Evolutionary conservation across 2,797 vertebrate genomes (phyloP), one percentile per base, ranked within the genome.

Genomic region (Takifugu rubripes): DNA sequence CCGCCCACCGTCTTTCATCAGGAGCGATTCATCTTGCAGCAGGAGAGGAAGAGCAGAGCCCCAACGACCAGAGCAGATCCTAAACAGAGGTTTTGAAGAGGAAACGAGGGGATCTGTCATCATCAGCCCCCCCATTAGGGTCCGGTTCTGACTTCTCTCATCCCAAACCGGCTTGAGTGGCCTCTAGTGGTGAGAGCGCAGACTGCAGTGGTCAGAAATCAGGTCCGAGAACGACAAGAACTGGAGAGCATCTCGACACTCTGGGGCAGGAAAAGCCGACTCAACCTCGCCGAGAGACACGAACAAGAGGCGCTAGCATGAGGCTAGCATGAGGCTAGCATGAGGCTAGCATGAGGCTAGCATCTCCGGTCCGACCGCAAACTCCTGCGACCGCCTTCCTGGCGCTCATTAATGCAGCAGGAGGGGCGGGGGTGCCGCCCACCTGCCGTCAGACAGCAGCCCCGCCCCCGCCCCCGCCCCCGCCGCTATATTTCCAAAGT

Each of bases 21-120:
- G 76, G 64, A 72, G 76, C 79, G 85, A 88, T 89, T 89, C 77
- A 87, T 90, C 86, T 88, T 85, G 74, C 61, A 73, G 75, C 58
- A 72, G 68, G 72, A 81, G 67, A 70, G 78, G 64, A 33, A 72
- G 59, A 33, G 47, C 14, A 17, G 64, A 72, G 56, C 70, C 46
- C 49, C 54, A 50, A 54, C 79, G 59, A 69, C 54, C 52, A 55
- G 54, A 17, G 43, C 59, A 54, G 36, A 75, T 66, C 76, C 73
- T 70, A 79, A 81, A 71, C 64, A 31, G 33, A 33, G 33, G 9
- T 33, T 33, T 77, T 68, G 75, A 85, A 70, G 25, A 27, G 55
- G 58, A 53, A 79, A 12, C 8, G 45, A 45, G 82, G 82, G 64
- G 62, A 71, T 64, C 57, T 9, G 3, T 33, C 33, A 33, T 33